Evolutionary conservation across 2,113 vertebrate species (phyloP), one percentile per base, ranked within the genome.

Genomic region (Acrocephalus kingi): DNA sequence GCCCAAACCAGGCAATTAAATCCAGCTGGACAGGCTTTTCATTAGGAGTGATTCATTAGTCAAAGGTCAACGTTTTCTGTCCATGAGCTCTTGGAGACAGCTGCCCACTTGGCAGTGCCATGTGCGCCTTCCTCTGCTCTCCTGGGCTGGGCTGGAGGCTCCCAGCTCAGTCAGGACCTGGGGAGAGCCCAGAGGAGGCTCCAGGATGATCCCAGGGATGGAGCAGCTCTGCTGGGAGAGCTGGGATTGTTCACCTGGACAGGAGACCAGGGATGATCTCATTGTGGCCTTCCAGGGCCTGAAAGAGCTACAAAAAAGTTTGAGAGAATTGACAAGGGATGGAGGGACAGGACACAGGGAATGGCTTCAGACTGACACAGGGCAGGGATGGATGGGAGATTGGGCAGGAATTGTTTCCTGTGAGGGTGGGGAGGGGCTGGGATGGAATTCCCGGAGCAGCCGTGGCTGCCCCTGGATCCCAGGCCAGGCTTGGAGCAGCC

Each of bases 1-100:
- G 68, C 69, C 69, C 72, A 80, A 92, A 93, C 25, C 45, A 93
- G 68, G 28, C 64, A 90, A 71, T 88, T 81, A 88, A 86, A 55
- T 67, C 33, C 46, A 90, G 63, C 82, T 84, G 63, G 46, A 35
- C 54, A 9, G 6, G 43, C 71, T 67, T 12, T 69, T 91, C 59
- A 22, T 66, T 81, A 48, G 80, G 27, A 93, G 64, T 2, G 5
- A 77, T 28, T 51, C 39, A 59, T 75, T 71, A 73, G 63, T n/a
- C 78, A 71, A 64, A 88, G 82, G 72, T 80, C 81, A 85, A 13
- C 1, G 0, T 27, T 33, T 54, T 17, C 46, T 45, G 28, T 16
- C 51, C 1, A 0, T 10, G 49, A 87, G 77, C 84, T 77, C 51
- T 58, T 46, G 55, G 59, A 69, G 55, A 37, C 4, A 59, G 43